These are phyloP conservation scores for Ceramica pisi DNA, from an alignment of 2,888 invertebrate genomes.

Conservation along the genomic window DNA sequence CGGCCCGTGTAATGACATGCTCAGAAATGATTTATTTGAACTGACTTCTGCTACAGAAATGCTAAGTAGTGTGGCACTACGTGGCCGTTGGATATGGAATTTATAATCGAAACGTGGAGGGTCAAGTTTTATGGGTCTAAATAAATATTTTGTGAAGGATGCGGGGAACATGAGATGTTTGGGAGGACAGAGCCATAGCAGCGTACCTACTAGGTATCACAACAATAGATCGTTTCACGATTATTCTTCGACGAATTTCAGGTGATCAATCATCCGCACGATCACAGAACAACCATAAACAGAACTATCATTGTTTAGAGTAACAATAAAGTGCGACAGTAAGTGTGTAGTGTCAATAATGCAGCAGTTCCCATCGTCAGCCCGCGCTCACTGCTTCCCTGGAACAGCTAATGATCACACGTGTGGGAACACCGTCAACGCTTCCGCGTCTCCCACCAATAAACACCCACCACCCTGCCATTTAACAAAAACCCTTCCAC, in stretches of 20 bases:
- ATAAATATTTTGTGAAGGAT: not conserved
- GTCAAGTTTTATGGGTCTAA: not conserved
- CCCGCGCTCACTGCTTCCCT: constrained; percentile 72
- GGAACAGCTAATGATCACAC: constrained; percentile 84
- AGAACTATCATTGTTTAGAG: constrained; percentile 46
- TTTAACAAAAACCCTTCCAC: constrained; percentile 26
- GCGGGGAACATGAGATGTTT: not conserved
- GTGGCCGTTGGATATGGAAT: not conserved
- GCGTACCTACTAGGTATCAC: not conserved
- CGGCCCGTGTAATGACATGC: constrained; percentile 68
- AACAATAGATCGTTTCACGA: not conserved
- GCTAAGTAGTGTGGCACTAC: constrained; percentile 3
- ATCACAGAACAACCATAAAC: constrained; percentile 33
- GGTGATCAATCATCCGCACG: constrained; percentile 24
- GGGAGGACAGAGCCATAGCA: not conserved
- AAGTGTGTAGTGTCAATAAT: constrained; percentile 74
- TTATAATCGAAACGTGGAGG: not conserved
- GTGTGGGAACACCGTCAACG: constrained; percentile 78
- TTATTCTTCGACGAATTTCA: constrained; percentile 13
- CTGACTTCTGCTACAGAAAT: constrained; percentile 33
- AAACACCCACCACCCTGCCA: not conserved
- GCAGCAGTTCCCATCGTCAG: constrained; percentile 78
- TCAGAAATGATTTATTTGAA: constrained; percentile 57
- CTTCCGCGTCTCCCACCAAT: constrained; percentile 76
- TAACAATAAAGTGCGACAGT: constrained; percentile 52